Evolutionary conservation across 2,888 invertebrate species (phyloP).

Genomic region (Ectemnius lituratus): DNA sequence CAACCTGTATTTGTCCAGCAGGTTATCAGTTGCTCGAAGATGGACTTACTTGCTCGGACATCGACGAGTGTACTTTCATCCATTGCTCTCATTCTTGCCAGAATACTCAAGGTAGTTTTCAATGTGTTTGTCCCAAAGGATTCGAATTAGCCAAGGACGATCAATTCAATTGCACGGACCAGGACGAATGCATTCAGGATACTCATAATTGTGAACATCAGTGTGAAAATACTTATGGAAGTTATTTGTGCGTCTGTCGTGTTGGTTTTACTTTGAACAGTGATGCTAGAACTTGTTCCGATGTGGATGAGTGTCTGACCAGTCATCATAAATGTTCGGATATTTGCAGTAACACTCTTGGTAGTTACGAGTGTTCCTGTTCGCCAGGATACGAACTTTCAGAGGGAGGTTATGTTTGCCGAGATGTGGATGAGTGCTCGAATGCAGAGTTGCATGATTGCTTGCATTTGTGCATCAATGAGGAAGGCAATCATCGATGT

Average conservation of each 20-base stretch:
- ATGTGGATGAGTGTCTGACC: conserved; percentile 73
- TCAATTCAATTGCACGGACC: conserved; percentile 62
- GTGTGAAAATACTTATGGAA: conserved; percentile 79
- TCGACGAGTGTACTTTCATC: conserved; percentile 80
- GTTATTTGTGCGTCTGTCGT: conserved; percentile 80
- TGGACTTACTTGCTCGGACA: conserved; percentile 76
- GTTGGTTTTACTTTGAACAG: conserved; percentile 73
- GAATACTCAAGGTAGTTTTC: conserved; percentile 78
- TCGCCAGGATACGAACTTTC: conserved; percentile 54
- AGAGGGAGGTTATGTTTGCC: conserved; percentile 58
- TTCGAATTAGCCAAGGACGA: conserved; percentile 56
- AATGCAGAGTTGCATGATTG: conserved; percentile 67
- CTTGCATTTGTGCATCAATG: conserved; percentile 78
- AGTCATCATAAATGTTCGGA: conserved; percentile 75
- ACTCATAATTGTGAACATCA: conserved; percentile 73
- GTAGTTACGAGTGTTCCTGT: conserved; percentile 71
- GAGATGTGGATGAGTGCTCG: conserved; percentile 67
- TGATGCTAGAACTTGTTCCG: conserved; percentile 71
- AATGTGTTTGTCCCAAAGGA: conserved; percentile 79
- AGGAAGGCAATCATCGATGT: conserved; percentile 79
- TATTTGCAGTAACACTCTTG: conserved; percentile 57
- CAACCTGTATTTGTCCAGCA: conserved; percentile 80
- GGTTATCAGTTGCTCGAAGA: conserved; percentile 78
- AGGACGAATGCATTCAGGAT: conserved; percentile 55
- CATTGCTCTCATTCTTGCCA: conserved; percentile 81